Base-by-base conservation (phyloP, 2,113 vertebrate genomes). In the Ancistrus triradiatus region DNA sequence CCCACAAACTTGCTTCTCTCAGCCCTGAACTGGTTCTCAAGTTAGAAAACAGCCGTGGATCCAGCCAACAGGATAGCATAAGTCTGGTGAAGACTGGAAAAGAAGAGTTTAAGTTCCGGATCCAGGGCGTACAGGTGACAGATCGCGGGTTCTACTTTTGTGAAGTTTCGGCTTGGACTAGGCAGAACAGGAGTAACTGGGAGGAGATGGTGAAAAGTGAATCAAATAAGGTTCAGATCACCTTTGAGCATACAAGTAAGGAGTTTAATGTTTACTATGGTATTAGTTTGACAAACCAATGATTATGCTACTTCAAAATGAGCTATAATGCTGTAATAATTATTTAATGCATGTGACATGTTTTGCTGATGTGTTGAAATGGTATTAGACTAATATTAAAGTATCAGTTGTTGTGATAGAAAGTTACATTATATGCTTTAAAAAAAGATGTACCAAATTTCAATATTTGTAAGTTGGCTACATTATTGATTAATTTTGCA, bases 131-230 rank as follows among this genome's bases (percentile, higher is more conserved):
- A 0, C 90, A 92, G 78, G 71, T 85, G 65, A 88, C 87, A 0
- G 90, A 93, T 0, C 85, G 86, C 0, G 91, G 91, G 13, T 75
- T 87, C 0, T 93, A 93, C 71, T 91, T 80, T 52, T 93, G 91
- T 28, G 21, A 90, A 43, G 84, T 92, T 18, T 86, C 85, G 0
- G 90, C 90, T 18, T 93, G 91, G 91, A 90, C 85, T 0, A 89
- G 82, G 0, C 84, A 85, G 0, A 70, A 84, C 0, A 84, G 84
- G 1, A 87, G 85, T 72, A 85, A 86, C 79, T 93, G 91, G 91
- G 78, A 70, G 1, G 88, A 89, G 62, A 80, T 85, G 0, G 80
- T 82, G 8, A 90, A 87, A 18, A 83, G 84, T 7, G 80, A 85
- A 1, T 92, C 90, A 69, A 92, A 92, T 72, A 87, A 88, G 0